Evolutionary conservation across 2,797 vertebrate species (phyloP).

Genomic region (Podarcis lilfordi): DNA sequence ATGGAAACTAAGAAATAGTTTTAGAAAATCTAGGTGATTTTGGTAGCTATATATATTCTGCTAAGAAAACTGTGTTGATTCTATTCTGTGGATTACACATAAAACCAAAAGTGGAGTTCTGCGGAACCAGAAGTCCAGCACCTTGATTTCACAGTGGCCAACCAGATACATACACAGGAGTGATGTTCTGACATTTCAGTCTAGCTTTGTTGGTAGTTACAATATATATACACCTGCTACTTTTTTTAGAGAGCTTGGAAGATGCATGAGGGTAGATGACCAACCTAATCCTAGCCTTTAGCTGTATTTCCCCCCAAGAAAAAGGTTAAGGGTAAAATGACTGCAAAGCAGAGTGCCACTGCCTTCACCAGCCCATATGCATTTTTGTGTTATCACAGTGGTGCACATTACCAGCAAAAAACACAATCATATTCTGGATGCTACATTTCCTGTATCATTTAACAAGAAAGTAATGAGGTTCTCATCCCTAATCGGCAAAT

Average conservation of each 20-base stretch:
- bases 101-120: not conserved
- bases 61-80: not conserved
- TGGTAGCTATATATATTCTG: not conserved
- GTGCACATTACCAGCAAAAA: not conserved
- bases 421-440: not conserved
- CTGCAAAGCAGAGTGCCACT: not conserved
- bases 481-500: constrained; percentile 44
- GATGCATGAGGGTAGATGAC: too few species aligned
- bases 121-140: too few species aligned
- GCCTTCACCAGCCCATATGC: not conserved
- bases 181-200: not conserved
- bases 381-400: not conserved
- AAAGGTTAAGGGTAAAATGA: not conserved
- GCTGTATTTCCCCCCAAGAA: not conserved
- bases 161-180: not conserved
- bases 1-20: not conserved
- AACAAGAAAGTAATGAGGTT: constrained; percentile 45
- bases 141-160: too few species aligned
- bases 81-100: not conserved
- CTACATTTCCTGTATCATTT: constrained; percentile 45
- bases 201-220: not conserved
- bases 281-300: too few species aligned
- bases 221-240: not conserved
- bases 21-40: constrained; percentile 8
- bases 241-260: not conserved